These are phyloP conservation scores for Philopotamus ludificatus DNA, from an alignment of 1,140 invertebrate species.

Conservation along the genomic window DNA sequence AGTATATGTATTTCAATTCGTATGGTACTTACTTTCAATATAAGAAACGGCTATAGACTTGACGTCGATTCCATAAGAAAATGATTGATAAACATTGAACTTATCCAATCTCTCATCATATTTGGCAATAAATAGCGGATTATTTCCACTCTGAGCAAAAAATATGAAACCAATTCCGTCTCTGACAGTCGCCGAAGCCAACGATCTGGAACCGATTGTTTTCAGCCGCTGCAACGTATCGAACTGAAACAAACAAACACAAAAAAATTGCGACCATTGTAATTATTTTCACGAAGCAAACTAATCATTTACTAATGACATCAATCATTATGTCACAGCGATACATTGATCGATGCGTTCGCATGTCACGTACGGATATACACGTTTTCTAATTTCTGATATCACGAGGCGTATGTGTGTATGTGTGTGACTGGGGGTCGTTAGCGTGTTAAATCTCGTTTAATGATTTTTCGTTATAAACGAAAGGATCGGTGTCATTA, in stretches of 20 bases:
- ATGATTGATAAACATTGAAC: constrained; percentile 13
- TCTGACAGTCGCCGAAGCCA: neutral
- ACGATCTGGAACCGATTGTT: constrained; percentile 10
- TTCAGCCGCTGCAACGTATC: constrained; percentile 20
- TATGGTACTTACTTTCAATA: constrained; percentile 25
- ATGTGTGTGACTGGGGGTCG: too few species aligned
- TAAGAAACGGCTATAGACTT: constrained; percentile 14
- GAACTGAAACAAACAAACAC: constrained; percentile 28
- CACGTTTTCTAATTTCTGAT: neutral
- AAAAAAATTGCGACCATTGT: neutral
- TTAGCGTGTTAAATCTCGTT: too few species aligned
- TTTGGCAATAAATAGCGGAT: constrained; percentile 14
- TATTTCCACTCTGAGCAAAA: constrained; percentile 10
- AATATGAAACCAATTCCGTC: constrained; percentile 8
- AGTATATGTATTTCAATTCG: too few species aligned
- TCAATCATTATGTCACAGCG: neutral
- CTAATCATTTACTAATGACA: neutral
- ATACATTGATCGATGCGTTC: neutral
- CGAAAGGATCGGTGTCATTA: too few species aligned
- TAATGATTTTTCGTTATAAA: too few species aligned
- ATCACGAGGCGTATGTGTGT: neutral
- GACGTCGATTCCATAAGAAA: constrained; percentile 6
- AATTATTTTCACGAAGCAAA: neutral
- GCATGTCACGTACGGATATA: neutral
- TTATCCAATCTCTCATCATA: neutral